Conservation (phyloP, 2,797 vertebrate genomes). For the Neosalanx taihuensis region DNA sequence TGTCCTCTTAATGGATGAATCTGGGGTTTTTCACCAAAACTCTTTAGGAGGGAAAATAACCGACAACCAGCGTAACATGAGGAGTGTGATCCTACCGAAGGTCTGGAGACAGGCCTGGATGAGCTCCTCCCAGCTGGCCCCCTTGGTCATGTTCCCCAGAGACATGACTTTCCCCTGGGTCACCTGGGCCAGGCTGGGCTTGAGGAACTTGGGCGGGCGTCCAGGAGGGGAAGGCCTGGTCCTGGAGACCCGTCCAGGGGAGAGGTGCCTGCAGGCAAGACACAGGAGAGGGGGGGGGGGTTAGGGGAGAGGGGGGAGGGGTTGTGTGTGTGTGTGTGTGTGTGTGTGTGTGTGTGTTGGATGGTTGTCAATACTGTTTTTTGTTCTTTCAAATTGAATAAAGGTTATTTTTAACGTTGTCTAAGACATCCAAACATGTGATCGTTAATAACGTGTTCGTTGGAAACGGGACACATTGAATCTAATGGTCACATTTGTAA, state of each 20-base stretch:
- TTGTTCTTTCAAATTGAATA: no score
- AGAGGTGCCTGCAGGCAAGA: slow-evolving; percentile 74
- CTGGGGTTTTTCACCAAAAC: not conserved
- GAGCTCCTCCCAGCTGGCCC: slow-evolving; percentile 90
- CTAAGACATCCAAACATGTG: no score
- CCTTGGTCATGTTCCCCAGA: slow-evolving; percentile 85
- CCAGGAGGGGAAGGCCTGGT: slow-evolving; percentile 78
- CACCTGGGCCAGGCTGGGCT: slow-evolving; percentile 72
- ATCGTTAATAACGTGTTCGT: not conserved
- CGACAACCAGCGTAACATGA: not conserved
- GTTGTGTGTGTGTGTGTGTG: slow-evolving; percentile 11
- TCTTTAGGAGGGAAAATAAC: not conserved
- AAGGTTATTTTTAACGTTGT: no score
- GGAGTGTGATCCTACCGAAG: slow-evolving; percentile 82
- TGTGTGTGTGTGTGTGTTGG: slow-evolving; percentile 9
- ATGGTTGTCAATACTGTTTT: not conserved
- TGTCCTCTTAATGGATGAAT: not conserved
- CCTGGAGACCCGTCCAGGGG: slow-evolving; percentile 76
- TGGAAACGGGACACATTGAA: slow-evolving; percentile 12
- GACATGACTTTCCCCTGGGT: slow-evolving; percentile 75
- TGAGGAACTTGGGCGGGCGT: slow-evolving; percentile 73
- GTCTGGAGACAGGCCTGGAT: slow-evolving; percentile 89
- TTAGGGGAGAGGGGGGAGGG: slow-evolving; percentile 13
- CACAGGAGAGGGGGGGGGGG: slow-evolving; percentile 39
- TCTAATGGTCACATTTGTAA: slow-evolving; percentile 48